Evolutionary conservation across 2,797 vertebrate species (phyloP).

Genomic region (Acanthopagrus latus): DNA sequence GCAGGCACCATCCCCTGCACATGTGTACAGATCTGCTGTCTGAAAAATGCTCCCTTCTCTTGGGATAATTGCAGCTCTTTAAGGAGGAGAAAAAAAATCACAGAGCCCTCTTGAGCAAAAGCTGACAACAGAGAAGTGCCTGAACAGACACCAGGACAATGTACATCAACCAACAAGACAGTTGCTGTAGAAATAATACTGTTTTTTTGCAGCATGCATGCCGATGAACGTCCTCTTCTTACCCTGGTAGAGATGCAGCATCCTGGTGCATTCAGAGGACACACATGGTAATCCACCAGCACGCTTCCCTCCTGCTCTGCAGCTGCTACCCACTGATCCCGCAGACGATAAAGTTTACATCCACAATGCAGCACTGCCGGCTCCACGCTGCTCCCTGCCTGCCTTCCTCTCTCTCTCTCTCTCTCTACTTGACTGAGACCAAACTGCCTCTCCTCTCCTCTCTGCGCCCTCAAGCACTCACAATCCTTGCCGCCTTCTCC

Average conservation of each 20-base stretch:
- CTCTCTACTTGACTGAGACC: constrained; percentile 41
- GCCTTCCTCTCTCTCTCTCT: constrained; percentile 11
- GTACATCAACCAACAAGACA: not conserved
- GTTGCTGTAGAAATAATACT: not conserved
- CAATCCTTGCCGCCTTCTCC: constrained; percentile 7
- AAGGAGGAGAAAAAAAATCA: constrained; percentile 9
- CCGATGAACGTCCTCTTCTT: constrained; percentile 66
- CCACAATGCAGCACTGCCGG: constrained; percentile 71
- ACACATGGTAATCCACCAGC: constrained; percentile 80
- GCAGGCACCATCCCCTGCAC: constrained; percentile 46
- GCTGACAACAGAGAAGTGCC: constrained; percentile 9
- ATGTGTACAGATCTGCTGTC: constrained; percentile 35
- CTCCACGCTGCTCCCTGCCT: constrained; percentile 35
- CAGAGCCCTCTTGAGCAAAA: not conserved
- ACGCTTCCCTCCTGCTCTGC: constrained; percentile 60
- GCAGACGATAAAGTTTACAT: constrained; percentile 87
- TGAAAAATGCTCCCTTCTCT: constrained; percentile 36
- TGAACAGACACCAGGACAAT: not conserved
- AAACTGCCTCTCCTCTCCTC: constrained; percentile 28
- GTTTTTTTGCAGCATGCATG: not conserved
- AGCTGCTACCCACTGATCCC: constrained; percentile 69
- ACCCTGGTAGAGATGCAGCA: constrained; percentile 85
- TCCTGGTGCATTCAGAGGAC: constrained; percentile 84
- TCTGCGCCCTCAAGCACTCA: constrained; percentile 20
- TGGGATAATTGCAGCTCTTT: constrained; percentile 19